These are phyloP conservation scores for Malurus splendens DNA, from an alignment of 2,797 vertebrate species.

Conservation along the genomic window DNA sequence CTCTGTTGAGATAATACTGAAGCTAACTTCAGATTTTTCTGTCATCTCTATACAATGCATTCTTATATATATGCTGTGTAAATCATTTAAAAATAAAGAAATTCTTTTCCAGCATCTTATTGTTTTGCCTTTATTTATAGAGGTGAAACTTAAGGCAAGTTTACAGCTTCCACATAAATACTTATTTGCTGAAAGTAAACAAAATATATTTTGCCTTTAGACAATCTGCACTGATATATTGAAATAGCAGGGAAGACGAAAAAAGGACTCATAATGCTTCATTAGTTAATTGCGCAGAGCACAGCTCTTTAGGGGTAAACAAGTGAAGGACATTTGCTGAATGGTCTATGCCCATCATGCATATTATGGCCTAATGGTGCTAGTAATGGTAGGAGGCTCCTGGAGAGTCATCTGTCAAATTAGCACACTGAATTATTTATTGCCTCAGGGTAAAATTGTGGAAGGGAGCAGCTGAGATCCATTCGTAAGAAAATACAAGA, in stretches of 20 bases:
- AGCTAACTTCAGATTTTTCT: neutral
- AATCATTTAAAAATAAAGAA: neutral
- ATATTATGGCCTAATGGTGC: slow-evolving; percentile 80
- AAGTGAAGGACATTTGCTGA: slow-evolving; percentile 81
- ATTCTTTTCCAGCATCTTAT: slow-evolving; percentile 9
- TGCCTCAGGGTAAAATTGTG: slow-evolving; percentile 73
- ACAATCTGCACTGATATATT: slow-evolving; percentile 71
- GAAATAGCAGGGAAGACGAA: slow-evolving; percentile 66
- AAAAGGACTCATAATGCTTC: slow-evolving; percentile 73
- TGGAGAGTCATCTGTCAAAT: slow-evolving; percentile 84
- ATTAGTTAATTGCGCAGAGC: slow-evolving; percentile 81
- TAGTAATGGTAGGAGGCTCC: slow-evolving; percentile 77
- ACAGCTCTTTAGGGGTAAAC: slow-evolving; percentile 80
- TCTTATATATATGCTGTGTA: neutral
- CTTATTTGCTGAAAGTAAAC: slow-evolving; percentile 64
- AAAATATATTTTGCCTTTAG: slow-evolving; percentile 63
- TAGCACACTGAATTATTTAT: slow-evolving; percentile 85
- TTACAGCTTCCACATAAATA: slow-evolving; percentile 53
- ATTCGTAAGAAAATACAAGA: slow-evolving; percentile 65
- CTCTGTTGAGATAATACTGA: neutral
- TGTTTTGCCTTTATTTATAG: slow-evolving; percentile 41
- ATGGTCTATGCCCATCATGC: slow-evolving; percentile 73
- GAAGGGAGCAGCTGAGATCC: slow-evolving; percentile 77
- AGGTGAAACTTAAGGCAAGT: neutral
- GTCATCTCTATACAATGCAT: neutral